Evolutionary conservation across 2,888 invertebrate genomes (phyloP).

Genomic region (Silvanus unidentatus): DNA sequence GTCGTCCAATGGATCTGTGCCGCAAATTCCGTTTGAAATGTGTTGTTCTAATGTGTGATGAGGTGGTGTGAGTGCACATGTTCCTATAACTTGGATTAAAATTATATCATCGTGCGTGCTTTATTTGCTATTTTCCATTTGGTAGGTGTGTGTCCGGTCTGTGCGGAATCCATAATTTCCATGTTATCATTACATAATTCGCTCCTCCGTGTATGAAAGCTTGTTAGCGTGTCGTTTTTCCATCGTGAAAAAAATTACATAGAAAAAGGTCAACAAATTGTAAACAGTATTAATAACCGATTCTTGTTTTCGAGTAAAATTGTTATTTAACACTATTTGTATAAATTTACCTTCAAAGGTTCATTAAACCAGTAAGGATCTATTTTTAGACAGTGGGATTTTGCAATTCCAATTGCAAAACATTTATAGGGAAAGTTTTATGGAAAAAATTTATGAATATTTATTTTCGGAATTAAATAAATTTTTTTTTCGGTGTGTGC

Average conservation of each 20-base stretch:
- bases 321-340: slow-evolving; percentile 3
- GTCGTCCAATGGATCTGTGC: slow-evolving; percentile 35
- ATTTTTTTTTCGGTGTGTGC: too few relatives aligned
- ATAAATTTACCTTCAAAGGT: slow-evolving; percentile 29
- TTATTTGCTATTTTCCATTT: slow-evolving; percentile 6
- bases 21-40: slow-evolving; percentile 37
- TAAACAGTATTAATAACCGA: too few relatives aligned
- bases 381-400: slow-evolving; percentile 27
- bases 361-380: slow-evolving; percentile 31
- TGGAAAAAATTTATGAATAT: slow-evolving; percentile 3
- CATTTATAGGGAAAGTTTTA: slow-evolving; percentile 8
- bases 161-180: too few relatives aligned
- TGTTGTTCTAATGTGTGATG: slow-evolving; percentile 35
- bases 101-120: slow-evolving; percentile 10
- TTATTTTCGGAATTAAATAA: not conserved
- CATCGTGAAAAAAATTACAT: too few relatives aligned
- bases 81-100: slow-evolving; percentile 4
- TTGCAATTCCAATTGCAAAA: slow-evolving; percentile 23
- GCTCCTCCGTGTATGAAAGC: not conserved
- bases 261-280: too few relatives aligned
- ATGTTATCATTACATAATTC: too few relatives aligned
- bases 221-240: slow-evolving; percentile 10
- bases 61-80: slow-evolving; percentile 25
- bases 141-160: slow-evolving; percentile 18
- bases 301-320: too few relatives aligned